Conservation (phyloP, 2,888 invertebrate species). For the Anagyrus pseudococci region DNA sequence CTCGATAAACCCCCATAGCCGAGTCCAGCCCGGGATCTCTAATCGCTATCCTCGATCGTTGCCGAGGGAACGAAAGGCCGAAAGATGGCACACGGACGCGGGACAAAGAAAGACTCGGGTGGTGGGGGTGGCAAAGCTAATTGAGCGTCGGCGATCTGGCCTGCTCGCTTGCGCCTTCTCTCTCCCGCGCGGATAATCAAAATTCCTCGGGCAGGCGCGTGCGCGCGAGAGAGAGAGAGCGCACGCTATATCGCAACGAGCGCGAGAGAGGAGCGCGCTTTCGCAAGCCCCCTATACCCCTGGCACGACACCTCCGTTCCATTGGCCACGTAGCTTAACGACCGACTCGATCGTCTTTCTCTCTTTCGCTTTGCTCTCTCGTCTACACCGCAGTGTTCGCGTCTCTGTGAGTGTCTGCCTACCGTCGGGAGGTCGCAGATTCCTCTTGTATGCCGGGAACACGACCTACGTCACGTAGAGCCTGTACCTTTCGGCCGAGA, state of each 20-base stretch:
- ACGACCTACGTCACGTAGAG: too few relatives aligned
- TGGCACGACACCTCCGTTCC: slow-evolving; percentile 20
- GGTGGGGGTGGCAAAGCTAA: background rate
- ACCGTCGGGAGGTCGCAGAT: too few relatives aligned
- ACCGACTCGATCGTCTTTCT: slow-evolving; percentile 8
- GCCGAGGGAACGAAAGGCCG: too few relatives aligned
- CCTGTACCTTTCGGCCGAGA: too few relatives aligned
- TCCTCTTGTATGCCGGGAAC: too few relatives aligned
- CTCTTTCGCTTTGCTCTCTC: background rate
- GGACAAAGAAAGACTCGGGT: too few relatives aligned
- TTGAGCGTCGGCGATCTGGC: slow-evolving; percentile 1
- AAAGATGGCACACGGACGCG: too few relatives aligned
- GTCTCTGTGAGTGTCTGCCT: too few relatives aligned
- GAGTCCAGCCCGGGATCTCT: too few relatives aligned
- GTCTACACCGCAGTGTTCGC: too few relatives aligned
- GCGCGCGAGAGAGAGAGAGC: slow-evolving; percentile 1
- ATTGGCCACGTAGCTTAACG: slow-evolving; percentile 24
- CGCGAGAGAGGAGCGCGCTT: background rate
- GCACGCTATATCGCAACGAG: background rate
- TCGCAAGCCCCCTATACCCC: background rate
- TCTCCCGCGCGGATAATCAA: background rate
- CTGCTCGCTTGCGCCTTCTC: background rate
- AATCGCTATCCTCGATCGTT: too few relatives aligned
- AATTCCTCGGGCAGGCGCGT: slow-evolving; percentile 5
- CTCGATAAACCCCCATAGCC: too few relatives aligned